A percentile compares a stretch with the other conserved stretches of the same genome.
Conservation (phyloP, 2,888 invertebrate species). For the Mechanitis mazaeus region DNA sequence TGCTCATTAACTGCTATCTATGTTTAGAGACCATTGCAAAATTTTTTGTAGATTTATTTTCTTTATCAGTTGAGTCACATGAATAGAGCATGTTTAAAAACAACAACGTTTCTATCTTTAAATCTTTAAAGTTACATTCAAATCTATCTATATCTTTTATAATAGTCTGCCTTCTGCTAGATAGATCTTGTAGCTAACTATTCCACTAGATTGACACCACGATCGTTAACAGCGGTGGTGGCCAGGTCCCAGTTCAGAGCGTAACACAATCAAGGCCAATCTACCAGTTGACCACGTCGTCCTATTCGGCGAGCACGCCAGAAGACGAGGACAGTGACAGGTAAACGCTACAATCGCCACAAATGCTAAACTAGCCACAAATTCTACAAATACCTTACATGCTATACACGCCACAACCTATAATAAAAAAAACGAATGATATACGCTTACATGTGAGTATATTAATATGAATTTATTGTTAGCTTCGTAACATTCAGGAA, state of each 20-base stretch:
- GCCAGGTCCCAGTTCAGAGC: slow-evolving; percentile 33
- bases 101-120: background rate
- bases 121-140: background rate
- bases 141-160: background rate
- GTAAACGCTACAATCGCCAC: slow-evolving; percentile 24
- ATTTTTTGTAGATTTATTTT: too few species aligned
- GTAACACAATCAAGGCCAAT: slow-evolving; percentile 30
- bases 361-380: background rate
- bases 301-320: slow-evolving; percentile 28
- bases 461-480: too few species aligned
- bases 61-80: too few species aligned
- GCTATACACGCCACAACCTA: background rate
- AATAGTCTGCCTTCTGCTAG: slow-evolving; percentile 3
- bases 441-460: too few species aligned
- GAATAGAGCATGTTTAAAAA: background rate
- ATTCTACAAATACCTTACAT: background rate
- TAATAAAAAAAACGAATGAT: too few species aligned
- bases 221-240: slow-evolving; percentile 41
- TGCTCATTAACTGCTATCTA: too few species aligned
- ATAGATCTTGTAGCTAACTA: slow-evolving; percentile 19
- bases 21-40: too few species aligned
- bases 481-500: too few species aligned
- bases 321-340: slow-evolving; percentile 33
- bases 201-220: slow-evolving; percentile 18
- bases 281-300: slow-evolving; percentile 34